Evolutionary conservation across 2,888 invertebrate species (phyloP).

Genomic region (Eristalinus sepulchralis): DNA sequence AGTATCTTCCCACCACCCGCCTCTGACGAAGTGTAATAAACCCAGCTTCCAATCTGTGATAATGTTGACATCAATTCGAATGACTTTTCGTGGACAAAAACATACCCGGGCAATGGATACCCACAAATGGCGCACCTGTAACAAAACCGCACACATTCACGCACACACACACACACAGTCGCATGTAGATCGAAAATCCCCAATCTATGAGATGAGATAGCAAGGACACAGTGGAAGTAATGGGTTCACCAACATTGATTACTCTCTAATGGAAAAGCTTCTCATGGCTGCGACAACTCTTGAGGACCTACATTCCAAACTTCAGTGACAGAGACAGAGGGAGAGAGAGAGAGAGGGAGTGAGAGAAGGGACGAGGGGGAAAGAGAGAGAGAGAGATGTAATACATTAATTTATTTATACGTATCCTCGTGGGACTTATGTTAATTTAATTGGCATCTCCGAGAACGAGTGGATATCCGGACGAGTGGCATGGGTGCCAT

Average conservation of each 20-base stretch:
- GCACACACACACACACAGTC: background rate
- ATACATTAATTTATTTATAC: conserved; percentile 56
- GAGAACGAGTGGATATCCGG: conserved; percentile 23
- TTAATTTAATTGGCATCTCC: conserved; percentile 64
- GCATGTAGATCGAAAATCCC: background rate
- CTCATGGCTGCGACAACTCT: conserved; percentile 20
- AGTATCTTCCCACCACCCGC: background rate
- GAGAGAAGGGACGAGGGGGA: too few relatives aligned
- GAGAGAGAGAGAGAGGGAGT: background rate
- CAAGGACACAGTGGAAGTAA: conserved; percentile 65
- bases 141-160: conserved; percentile 1
- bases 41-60: conserved; percentile 63
- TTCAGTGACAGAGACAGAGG: background rate
- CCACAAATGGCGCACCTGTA: conserved; percentile 15
- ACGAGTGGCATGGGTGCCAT: conserved; percentile 19
- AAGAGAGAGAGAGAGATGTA: background rate
- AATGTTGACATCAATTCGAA: conserved; percentile 64
- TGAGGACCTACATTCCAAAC: background rate
- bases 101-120: background rate
- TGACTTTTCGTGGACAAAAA: conserved; percentile 25
- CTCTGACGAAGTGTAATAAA: conserved; percentile 47
- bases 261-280: conserved; percentile 65
- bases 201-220: conserved; percentile 58
- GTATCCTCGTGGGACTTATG: conserved; percentile 52
- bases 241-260: conserved; percentile 67